Evolutionary conservation across 2,113 vertebrate genomes (phyloP).

Genomic region (Stomatorhinus ivindoensis): DNA sequence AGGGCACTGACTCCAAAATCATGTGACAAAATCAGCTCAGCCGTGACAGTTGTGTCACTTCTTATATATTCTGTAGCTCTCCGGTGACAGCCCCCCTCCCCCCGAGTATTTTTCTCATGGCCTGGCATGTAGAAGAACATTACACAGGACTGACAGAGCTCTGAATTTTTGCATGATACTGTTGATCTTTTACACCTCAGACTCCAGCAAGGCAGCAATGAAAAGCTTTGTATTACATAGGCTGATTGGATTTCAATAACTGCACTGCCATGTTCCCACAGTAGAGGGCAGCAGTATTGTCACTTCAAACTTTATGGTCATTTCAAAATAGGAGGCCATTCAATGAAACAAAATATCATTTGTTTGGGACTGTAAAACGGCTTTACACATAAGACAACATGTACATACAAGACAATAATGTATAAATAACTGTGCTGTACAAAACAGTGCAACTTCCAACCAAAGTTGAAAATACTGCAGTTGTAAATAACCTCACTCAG

Average conservation of each 20-base stretch:
- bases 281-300: slow-evolving; percentile 1
- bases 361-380: not conserved
- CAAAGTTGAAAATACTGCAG: not conserved
- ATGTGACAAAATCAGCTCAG: not conserved
- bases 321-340: not conserved
- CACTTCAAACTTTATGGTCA: not conserved
- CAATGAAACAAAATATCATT: not conserved
- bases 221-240: not conserved
- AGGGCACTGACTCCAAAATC: not conserved
- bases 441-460: not conserved
- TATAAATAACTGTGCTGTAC: not conserved
- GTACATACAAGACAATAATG: not conserved
- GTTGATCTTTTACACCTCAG: not conserved
- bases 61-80: not conserved
- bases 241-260: not conserved
- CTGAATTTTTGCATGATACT: not conserved
- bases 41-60: not conserved
- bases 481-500: not conserved
- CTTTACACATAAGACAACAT: not conserved
- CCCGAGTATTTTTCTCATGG: not conserved
- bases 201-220: not conserved
- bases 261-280: not conserved
- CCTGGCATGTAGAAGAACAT: not conserved
- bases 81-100: not conserved
- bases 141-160: not conserved